phyloP scores from a whole-genome alignment of 2,797 vertebrate species.

The Sebastes ruberrimus region DNA sequence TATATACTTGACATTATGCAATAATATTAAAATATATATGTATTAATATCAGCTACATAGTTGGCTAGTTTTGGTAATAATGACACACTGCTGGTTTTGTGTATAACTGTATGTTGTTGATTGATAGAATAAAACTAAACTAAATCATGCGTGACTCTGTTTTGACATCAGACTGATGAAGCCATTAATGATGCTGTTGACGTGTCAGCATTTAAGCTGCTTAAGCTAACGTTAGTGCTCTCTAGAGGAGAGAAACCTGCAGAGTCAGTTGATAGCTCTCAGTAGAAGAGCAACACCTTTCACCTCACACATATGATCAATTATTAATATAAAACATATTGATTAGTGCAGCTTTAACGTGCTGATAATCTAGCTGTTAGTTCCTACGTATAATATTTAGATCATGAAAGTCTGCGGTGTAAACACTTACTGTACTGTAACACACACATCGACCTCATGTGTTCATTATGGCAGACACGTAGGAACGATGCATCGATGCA shows the following conservation, averaged over 20 bases:
- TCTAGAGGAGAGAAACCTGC: neutral
- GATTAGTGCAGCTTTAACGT: neutral
- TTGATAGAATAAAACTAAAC: neutral
- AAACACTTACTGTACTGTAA: neutral
- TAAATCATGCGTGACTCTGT: neutral
- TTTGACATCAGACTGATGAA: neutral
- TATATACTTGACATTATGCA: too few species aligned
- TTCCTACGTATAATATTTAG: neutral
- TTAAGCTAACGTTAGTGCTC: neutral
- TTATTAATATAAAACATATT: neutral
- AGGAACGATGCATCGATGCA: slow-evolving; percentile 6
- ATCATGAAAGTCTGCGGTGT: neutral
- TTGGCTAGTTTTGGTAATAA: too few species aligned
- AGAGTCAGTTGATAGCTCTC: neutral
- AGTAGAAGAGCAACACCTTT: too few species aligned
- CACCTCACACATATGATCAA: neutral
- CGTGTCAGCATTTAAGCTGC: neutral
- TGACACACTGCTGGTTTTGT: too few species aligned
- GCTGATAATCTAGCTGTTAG: neutral
- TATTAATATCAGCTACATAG: too few species aligned
- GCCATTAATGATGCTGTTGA: neutral
- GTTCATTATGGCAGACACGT: neutral
- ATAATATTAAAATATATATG: too few species aligned
- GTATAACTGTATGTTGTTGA: neutral
- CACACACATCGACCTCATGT: neutral